Conservation (phyloP, 2,888 invertebrate species). For the Prosopocoilus inquinatus region DNA sequence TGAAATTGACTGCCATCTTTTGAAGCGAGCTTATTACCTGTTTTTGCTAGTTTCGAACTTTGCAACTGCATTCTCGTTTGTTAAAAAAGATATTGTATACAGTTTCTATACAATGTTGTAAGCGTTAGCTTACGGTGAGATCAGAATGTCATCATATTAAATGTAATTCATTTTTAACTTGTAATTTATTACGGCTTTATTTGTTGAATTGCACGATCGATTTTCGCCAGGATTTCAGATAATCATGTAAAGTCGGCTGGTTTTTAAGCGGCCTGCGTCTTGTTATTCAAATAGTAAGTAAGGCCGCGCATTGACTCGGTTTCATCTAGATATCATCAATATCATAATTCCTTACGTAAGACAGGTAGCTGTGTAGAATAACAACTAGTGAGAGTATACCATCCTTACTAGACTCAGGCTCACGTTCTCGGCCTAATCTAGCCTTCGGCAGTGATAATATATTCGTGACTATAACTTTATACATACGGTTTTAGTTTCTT, state of each 20-base stretch:
- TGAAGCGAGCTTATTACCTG: neutral
- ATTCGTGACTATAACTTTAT: too few relatives aligned
- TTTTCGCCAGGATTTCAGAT: neutral
- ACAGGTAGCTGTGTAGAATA: slow-evolving; percentile 41
- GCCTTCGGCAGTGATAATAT: neutral
- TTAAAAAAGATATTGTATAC: too few relatives aligned
- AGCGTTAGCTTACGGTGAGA: too few relatives aligned
- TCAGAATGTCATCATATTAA: too few relatives aligned
- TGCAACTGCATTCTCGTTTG: neutral
- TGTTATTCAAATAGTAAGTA: slow-evolving; percentile 3
- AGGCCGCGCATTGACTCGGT: slow-evolving; percentile 10
- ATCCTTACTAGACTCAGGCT: neutral
- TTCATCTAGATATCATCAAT: slow-evolving; percentile 46
- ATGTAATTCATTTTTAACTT: too few relatives aligned
- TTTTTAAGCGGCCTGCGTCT: neutral
- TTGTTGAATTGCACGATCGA: too few relatives aligned
- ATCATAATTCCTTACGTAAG: slow-evolving; percentile 49
- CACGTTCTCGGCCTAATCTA: neutral
- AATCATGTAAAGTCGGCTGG: neutral
- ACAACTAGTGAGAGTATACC: slow-evolving; percentile 19
- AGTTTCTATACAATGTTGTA: too few relatives aligned
- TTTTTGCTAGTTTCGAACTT: neutral
- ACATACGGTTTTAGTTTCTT: too few relatives aligned
- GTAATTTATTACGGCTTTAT: too few relatives aligned
- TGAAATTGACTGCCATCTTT: slow-evolving; percentile 12